phyloP scores from a whole-genome alignment of 2,888 invertebrate species.

The Polydrusus cervinus region DNA sequence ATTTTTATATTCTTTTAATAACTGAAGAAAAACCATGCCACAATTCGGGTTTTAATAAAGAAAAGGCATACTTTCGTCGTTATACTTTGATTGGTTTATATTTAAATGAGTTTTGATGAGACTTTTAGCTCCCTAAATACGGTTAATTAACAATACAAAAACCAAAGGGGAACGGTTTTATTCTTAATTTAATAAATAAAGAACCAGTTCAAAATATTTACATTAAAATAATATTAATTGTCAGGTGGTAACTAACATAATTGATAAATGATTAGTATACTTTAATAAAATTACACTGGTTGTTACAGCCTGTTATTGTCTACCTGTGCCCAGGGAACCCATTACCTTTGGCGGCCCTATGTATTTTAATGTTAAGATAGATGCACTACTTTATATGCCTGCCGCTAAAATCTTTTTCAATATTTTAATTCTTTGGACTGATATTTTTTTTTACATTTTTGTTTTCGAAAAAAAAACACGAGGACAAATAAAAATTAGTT shows the following conservation, averaged over 20 bases:
- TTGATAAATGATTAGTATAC: not conserved
- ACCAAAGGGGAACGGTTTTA: not conserved
- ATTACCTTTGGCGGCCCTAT: no score
- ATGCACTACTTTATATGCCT: no score
- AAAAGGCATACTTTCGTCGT: not conserved
- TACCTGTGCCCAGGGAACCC: no score
- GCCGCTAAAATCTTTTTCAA: no score
- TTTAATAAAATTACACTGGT: no score
- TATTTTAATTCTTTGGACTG: no score
- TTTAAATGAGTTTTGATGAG: constrained; percentile 1
- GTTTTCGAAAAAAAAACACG: no score
- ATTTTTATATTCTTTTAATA: not conserved
- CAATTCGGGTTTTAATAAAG: constrained; percentile 3
- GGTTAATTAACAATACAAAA: constrained; percentile 1
- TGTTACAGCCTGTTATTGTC: no score
- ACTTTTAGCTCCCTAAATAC: constrained; percentile 5
- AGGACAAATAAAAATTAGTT: no score
- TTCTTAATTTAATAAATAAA: constrained; percentile 9
- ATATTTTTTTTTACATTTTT: no score
- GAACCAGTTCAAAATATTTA: not conserved
- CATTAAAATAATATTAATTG: not conserved
- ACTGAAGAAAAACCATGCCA: not conserved
- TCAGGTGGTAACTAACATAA: not conserved
- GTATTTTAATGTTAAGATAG: no score
- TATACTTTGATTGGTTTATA: constrained; percentile 1